These are phyloP conservation scores for Lamproptera curius DNA, from an alignment of 2,888 invertebrate species.

Conservation along the genomic window DNA sequence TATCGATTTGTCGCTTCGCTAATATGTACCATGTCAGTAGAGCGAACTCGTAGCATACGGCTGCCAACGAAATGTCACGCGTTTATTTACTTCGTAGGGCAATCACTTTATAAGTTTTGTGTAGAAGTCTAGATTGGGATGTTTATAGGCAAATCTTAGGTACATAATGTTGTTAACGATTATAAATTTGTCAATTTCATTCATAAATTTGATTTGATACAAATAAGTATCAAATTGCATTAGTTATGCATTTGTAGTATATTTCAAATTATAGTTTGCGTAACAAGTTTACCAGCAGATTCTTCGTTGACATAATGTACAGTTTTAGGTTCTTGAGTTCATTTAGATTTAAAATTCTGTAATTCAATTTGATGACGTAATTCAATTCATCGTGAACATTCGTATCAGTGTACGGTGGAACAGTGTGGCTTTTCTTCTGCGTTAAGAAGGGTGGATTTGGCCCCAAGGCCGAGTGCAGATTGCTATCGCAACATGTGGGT, in stretches of 20 bases:
- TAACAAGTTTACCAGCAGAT: too few relatives aligned
- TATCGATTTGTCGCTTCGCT: background rate
- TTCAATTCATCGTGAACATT: too few relatives aligned
- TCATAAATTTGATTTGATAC: too few relatives aligned
- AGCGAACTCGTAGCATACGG: background rate
- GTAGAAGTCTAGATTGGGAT: background rate
- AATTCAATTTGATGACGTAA: background rate
- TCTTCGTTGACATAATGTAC: too few relatives aligned
- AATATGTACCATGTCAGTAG: background rate
- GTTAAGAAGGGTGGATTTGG: constrained; percentile 2
- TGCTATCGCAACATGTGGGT: constrained; percentile 14
- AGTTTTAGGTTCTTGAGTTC: too few relatives aligned
- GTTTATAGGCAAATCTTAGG: background rate
- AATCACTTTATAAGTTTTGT: background rate
- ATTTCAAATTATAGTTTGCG: too few relatives aligned
- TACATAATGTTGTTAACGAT: background rate
- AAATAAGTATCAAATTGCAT: too few relatives aligned
- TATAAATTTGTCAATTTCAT: too few relatives aligned
- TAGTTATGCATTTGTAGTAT: too few relatives aligned
- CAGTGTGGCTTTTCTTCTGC: background rate
- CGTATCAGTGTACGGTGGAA: too few relatives aligned
- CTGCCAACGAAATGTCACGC: background rate
- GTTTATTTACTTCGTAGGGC: background rate
- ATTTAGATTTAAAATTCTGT: background rate
- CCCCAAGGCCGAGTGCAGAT: constrained; percentile 16